phyloP scores from a whole-genome alignment of 2,113 vertebrate genomes.

The Gasterosteus aculeatus region DNA sequence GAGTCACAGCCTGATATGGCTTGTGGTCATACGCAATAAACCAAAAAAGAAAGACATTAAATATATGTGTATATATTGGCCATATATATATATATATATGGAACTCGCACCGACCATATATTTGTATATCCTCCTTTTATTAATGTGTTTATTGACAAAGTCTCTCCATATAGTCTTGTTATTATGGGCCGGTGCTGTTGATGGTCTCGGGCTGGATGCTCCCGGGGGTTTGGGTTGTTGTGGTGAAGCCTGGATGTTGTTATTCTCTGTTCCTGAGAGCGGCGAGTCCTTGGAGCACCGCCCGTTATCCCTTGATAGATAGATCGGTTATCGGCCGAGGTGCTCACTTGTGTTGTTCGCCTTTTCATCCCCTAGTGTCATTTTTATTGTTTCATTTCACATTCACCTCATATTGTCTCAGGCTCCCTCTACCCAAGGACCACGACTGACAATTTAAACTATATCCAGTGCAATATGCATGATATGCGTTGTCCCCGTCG shows the following conservation, averaged over 20 bases:
- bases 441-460: slow-evolving; percentile 11
- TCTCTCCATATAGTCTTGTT: neutral
- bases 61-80: neutral
- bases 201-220: slow-evolving; percentile 33
- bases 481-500: slow-evolving; percentile 8
- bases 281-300: slow-evolving; percentile 45
- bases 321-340: slow-evolving; percentile 47
- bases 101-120: neutral
- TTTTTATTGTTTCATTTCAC: slow-evolving; percentile 18
- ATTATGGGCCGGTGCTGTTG: slow-evolving; percentile 17
- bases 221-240: slow-evolving; percentile 58
- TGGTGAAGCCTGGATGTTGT: slow-evolving; percentile 55
- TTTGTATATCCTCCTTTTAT: neutral
- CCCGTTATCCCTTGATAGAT: slow-evolving; percentile 55
- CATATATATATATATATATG: neutral
- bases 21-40: neutral
- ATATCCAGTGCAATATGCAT: slow-evolving; percentile 25
- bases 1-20: neutral
- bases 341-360: slow-evolving; percentile 42
- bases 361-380: slow-evolving; percentile 18
- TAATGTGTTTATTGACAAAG: neutral
- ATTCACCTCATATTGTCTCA: neutral
- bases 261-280: slow-evolving; percentile 46
- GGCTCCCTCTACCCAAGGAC: neutral
- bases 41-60: neutral